Conservation (phyloP, 2,888 invertebrate genomes). For the Flexamia atlantica region DNA sequence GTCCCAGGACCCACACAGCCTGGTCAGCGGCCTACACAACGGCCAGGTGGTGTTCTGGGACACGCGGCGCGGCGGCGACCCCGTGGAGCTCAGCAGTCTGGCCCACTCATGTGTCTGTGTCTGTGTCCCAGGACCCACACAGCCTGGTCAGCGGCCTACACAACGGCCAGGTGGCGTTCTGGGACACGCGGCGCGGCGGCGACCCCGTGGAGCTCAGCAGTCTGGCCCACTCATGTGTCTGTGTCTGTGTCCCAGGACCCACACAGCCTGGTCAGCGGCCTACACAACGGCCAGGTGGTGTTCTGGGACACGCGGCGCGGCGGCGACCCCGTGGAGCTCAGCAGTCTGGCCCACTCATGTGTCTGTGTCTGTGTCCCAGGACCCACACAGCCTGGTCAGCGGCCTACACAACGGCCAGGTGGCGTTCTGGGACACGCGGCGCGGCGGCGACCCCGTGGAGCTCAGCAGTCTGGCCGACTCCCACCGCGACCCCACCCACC, state of each 20-base stretch:
- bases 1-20: constrained; percentile 78
- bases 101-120: constrained; percentile 75
- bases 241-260: constrained; percentile 72
- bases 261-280: constrained; percentile 85
- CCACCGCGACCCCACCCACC: constrained; percentile 92
- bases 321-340: constrained; percentile 75
- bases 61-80: constrained; percentile 88
- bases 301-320: constrained; percentile 93
- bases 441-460: constrained; percentile 89
- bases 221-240: constrained; percentile 84
- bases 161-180: constrained; percentile 85
- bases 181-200: constrained; percentile 91
- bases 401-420: constrained; percentile 85
- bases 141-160: constrained; percentile 86
- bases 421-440: constrained; percentile 91
- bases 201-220: constrained; percentile 88
- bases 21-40: constrained; percentile 87
- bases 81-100: constrained; percentile 79
- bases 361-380: constrained; percentile 64
- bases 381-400: constrained; percentile 83
- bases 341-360: no score
- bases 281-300: constrained; percentile 84
- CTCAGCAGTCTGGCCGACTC: constrained; percentile 88
- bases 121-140: constrained; percentile 75
- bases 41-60: constrained; percentile 90